These are phyloP conservation scores for Ganaspis sp. DNA, from an alignment of 1,140 invertebrate species.

Conservation along the genomic window DNA sequence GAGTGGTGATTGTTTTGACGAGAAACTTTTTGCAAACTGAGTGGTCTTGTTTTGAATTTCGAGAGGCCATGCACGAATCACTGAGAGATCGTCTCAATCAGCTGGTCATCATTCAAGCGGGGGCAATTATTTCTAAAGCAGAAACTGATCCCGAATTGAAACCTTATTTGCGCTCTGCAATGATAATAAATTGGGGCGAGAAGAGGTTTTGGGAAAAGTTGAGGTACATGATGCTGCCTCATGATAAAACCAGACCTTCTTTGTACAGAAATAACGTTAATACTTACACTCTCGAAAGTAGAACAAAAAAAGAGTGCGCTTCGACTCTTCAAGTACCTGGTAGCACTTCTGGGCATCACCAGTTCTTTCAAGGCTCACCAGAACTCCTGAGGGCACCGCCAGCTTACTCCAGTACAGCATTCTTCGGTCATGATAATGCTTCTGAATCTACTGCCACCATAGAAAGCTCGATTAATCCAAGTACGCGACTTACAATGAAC, in stretches of 20 bases:
- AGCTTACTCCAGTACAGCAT: conserved; percentile 73
- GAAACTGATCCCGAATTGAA: conserved; percentile 91
- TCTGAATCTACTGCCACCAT: neutral
- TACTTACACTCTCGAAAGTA: conserved; percentile 82
- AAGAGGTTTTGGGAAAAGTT: conserved; percentile 94
- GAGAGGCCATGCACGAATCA: conserved; percentile 90
- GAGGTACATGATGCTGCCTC: conserved; percentile 89
- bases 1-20: conserved; percentile 88
- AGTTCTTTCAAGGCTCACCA: conserved; percentile 73
- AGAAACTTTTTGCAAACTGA: conserved; percentile 91
- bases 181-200: conserved; percentile 90
- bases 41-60: conserved; percentile 90
- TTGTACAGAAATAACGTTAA: conserved; percentile 86
- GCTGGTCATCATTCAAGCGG: conserved; percentile 90
- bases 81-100: conserved; percentile 89
- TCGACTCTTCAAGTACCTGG: conserved; percentile 71
- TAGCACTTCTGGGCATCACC: conserved; percentile 65
- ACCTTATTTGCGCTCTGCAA: conserved; percentile 90
- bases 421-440: conserved; percentile 61
- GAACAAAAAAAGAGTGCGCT: conserved; percentile 77
- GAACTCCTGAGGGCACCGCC: conserved; percentile 74
- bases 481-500: conserved; percentile 72
- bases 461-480: conserved; percentile 59
- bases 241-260: conserved; percentile 69
- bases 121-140: conserved; percentile 85